Base-by-base conservation (phyloP, 2,113 vertebrate genomes). In the Malurus alboscapulatus region DNA sequence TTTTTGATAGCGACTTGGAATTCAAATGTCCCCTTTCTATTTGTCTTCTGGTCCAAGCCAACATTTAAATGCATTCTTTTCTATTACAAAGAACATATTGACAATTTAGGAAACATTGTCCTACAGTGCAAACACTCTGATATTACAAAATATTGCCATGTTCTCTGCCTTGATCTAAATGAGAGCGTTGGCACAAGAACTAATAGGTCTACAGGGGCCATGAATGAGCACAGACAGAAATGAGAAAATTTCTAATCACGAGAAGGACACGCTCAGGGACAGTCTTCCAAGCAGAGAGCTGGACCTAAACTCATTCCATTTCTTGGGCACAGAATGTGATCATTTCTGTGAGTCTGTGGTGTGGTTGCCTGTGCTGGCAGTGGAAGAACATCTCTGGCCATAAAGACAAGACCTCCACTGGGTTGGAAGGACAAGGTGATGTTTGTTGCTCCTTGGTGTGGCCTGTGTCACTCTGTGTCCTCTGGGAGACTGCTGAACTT, bases 41-140 rank as follows among this genome's bases (percentile, higher is more conserved):
- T 92, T 94, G 82, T 93, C 82, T 87, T 89, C 51, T 79, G 68
- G 63, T 77, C 79, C 72, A 88, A 96, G 82, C 82, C 82, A 94
- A 74, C 54, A 71, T 88, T 85, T 95, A 87, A 96, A 93, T 83
- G 82, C 47, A 67, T 93, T 84, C 38, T 80, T 84, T 95, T 92
- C 71, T 90, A 88, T 94, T 93, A 77, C 66, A 71, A 88, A 73
- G 79, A 88, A 27, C 79, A 88, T 93, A 93, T 63, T 95, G 90
- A 94, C 79, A 93, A 90, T 90, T 93, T 94, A 92, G 85, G 63
- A 94, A 95, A 77, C 79, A n/a, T 73, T 92, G 79, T 93, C 55
- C 79, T 94, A 84, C 58, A 58, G 74, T 66, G 82, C 66, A 85
- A 91, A 91, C 12, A 13, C 55, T 76, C 67, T 86, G 63, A 77